phyloP scores from a whole-genome alignment of 2,888 invertebrate species.

The Drosophila bunnanda region DNA sequence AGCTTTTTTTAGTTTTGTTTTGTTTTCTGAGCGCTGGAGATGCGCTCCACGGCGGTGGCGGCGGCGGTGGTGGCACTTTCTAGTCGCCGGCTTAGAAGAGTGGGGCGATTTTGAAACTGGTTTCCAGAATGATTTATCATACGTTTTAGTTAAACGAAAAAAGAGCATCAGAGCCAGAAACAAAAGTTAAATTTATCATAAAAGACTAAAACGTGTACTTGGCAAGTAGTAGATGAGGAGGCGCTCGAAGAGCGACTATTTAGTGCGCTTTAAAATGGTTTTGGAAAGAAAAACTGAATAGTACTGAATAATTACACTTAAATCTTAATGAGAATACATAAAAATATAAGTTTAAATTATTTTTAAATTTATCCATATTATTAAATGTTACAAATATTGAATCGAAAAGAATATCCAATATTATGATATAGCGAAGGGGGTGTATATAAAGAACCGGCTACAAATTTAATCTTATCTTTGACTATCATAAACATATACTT shows the following conservation, averaged over 20 bases:
- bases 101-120: slow-evolving; percentile 62
- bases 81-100: slow-evolving; percentile 68
- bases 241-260: neutral
- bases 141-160: slow-evolving; percentile 72
- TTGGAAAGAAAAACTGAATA: neutral
- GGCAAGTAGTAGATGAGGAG: slow-evolving; percentile 25
- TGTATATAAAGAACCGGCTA: neutral
- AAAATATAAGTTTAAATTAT: neutral
- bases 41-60: slow-evolving; percentile 58
- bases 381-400: neutral
- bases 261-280: neutral
- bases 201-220: slow-evolving; percentile 79
- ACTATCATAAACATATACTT: neutral
- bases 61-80: slow-evolving; percentile 73
- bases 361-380: neutral
- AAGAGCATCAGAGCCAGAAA: slow-evolving; percentile 54
- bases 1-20: slow-evolving; percentile 39
- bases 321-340: too few species aligned
- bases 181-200: slow-evolving; percentile 79
- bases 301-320: too few species aligned
- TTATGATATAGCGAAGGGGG: neutral
- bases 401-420: neutral
- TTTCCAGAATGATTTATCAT: slow-evolving; percentile 77
- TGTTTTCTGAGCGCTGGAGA: slow-evolving; percentile 40
- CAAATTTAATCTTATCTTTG: neutral